Base-by-base conservation (phyloP, 37 sponge, comb jelly and placozoan genomes). In the Hexactinellida sp. region DNA sequence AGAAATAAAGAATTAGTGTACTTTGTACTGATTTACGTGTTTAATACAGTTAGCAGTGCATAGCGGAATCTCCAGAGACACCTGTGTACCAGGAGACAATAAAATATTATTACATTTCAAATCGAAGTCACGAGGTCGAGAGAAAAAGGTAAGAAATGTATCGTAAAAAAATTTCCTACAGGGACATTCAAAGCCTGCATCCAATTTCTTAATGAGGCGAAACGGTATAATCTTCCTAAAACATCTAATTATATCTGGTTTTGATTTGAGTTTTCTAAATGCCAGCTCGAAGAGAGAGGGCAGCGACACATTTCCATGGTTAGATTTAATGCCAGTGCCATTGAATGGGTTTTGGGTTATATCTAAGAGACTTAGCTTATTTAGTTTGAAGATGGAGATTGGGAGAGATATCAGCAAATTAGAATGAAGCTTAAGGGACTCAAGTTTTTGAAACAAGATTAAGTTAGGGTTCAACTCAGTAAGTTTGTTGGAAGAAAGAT, bases 281-380 rank as follows among this genome's bases (percentile, higher is more conserved):
- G 76, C 76, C 3, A 63, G 76, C 30, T 63, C 76, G 76, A 63
- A 63, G 76, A 63, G 76, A 63, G 76, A 23, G 13, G 76, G 76
- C 76, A 63, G 34, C 3, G 21, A 63, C 25, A 63, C 76, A 28
- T 63, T 63, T 21, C 76, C 76, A n/a, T 63, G 76, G 13, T 63
- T n/a, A 63, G 76, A 63, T 23, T 63, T 63, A 32, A 63, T 28
- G 34, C 76, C 76, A 32, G 3, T 23, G 13, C 25, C 30, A 7
- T 32, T n/a, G 30, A 63, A 63, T 10, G 76, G 76, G 13, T 63
- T 63, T 63, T 10, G 30, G 13, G 76, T 63, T 63, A 63, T 7
- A n/a, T 63, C 76, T n/a, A 63, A 63, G 5, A 25, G 19, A 23
- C 30, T 23, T 1, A 63, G 34, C 25, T 10, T 25, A 7, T 10